Evolutionary conservation across 2,113 vertebrate species (phyloP).

Genomic region (Prunella fulvescens): DNA sequence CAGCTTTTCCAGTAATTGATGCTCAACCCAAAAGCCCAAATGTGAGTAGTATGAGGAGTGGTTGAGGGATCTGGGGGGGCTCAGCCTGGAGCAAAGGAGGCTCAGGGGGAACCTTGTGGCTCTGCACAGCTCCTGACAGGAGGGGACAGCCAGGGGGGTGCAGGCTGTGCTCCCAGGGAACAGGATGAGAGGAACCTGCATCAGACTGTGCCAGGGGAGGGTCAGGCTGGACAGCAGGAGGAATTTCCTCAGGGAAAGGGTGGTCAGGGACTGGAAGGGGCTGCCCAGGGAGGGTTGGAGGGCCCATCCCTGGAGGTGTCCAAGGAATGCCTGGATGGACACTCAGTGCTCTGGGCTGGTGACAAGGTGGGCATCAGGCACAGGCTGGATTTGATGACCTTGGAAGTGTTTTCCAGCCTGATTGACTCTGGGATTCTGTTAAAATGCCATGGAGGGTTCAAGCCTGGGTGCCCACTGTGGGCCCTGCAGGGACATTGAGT

Average conservation of each 20-base stretch:
- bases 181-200: fast-evolving
- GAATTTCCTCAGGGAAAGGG: neutral
- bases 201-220: neutral
- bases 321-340: fast-evolving
- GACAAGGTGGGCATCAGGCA: fast-evolving
- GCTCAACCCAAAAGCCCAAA: neutral
- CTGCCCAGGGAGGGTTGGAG: neutral
- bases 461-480: fast-evolving
- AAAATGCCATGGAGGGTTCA: fast-evolving
- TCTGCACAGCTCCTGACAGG: neutral
- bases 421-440: neutral
- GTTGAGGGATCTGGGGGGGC: neutral
- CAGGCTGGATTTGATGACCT: fast-evolving
- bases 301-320: neutral
- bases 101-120: neutral
- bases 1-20: neutral
- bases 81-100: neutral
- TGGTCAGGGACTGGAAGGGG: fast-evolving
- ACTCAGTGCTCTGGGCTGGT: neutral
- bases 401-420: neutral
- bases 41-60: neutral
- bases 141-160: fast-evolving
- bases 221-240: fast-evolving
- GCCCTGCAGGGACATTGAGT: neutral
- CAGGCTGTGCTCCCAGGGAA: neutral